These are phyloP conservation scores for Samia ricini DNA, from an alignment of 1,140 invertebrate genomes.

Conservation along the genomic window DNA sequence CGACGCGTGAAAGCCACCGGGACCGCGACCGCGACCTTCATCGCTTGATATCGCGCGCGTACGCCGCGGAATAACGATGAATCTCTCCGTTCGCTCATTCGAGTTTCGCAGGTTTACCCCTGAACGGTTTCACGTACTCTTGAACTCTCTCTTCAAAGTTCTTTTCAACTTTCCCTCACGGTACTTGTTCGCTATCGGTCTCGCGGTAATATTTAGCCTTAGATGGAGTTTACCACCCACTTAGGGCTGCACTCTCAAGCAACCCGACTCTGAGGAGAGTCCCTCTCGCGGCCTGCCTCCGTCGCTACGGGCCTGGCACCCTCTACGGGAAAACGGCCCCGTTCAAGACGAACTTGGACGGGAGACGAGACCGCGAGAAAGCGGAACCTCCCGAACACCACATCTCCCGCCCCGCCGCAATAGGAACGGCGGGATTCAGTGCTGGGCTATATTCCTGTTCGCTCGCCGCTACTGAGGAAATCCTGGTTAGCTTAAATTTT, in stretches of 20 bases:
- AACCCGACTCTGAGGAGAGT: conserved; percentile 87
- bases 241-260: conserved; percentile 92
- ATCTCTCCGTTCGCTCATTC: conserved; percentile 79
- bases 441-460: conserved; percentile 88
- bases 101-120: conserved; percentile 83
- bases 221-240: conserved; percentile 90
- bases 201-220: conserved; percentile 91
- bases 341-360: conserved; percentile 84
- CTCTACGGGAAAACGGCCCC: conserved; percentile 83
- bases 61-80: conserved; percentile 67
- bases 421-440: conserved; percentile 67
- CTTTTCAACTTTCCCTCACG: conserved; percentile 95
- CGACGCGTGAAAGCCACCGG: conserved; percentile 38
- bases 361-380: conserved; percentile 57
- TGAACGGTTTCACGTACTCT: conserved; percentile 89
- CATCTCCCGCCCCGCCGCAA: conserved; percentile 77
- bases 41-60: conserved; percentile 37
- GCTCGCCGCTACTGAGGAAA: conserved; percentile 92
- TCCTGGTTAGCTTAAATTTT: conserved; percentile 94
- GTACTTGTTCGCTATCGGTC: conserved; percentile 95
- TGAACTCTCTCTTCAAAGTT: conserved; percentile 94
- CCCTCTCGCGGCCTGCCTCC: conserved; percentile 73
- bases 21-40: conserved; percentile 26
- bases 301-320: conserved; percentile 84
- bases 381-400: conserved; percentile 80